Percentiles rank a stretch among this genome's conserved stretches.
These are phyloP conservation scores for Pseudoatta argentina DNA, from an alignment of 1,140 invertebrate species.

Conservation along the genomic window DNA sequence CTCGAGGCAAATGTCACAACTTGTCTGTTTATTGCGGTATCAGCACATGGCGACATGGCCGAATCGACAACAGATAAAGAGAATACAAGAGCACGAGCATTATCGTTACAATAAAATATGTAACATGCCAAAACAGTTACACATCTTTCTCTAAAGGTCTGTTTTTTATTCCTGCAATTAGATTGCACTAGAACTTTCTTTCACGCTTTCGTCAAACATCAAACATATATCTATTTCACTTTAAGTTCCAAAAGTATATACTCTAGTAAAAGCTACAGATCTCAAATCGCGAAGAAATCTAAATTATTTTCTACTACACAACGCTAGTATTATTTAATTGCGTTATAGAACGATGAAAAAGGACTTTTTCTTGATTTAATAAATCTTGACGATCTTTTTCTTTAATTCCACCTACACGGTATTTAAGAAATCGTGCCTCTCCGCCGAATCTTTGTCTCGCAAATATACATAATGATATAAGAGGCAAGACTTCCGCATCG, in stretches of 20 bases:
- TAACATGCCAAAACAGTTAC: background rate
- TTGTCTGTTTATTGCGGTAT: conserved; percentile 38
- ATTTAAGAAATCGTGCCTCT: background rate
- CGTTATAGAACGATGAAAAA: background rate
- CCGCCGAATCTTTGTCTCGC: background rate
- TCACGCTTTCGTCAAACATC: too few relatives aligned
- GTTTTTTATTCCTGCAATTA: too few relatives aligned
- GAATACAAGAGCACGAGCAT: background rate
- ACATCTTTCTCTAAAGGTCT: background rate
- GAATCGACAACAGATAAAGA: conserved; percentile 10
- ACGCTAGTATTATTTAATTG: background rate
- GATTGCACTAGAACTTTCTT: too few relatives aligned
- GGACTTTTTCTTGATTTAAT: background rate
- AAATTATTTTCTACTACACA: background rate
- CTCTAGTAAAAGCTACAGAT: too few relatives aligned
- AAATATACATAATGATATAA: conserved; percentile 14
- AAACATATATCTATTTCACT: too few relatives aligned
- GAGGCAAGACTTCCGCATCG: background rate
- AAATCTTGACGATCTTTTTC: background rate
- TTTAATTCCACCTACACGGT: background rate
- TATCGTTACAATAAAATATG: background rate
- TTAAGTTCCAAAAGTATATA: too few relatives aligned
- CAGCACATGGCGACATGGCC: conserved; percentile 1
- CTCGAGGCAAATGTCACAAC: conserved; percentile 1
- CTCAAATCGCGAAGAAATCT: background rate